These are phyloP conservation scores for Drosophila kohkoa DNA, from an alignment of 1,140 invertebrate species.

Conservation along the genomic window DNA sequence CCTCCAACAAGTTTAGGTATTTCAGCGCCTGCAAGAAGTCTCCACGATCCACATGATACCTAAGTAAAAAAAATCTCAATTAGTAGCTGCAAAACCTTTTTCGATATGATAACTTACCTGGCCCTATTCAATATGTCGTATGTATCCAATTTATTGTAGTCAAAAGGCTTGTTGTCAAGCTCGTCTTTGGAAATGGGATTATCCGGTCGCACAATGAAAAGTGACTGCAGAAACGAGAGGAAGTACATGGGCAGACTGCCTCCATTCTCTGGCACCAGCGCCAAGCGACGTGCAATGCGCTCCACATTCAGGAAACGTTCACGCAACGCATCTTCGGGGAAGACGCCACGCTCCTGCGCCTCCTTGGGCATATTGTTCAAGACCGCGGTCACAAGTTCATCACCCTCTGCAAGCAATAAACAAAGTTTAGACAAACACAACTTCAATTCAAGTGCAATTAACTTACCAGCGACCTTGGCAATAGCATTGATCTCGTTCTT, in stretches of 20 bases:
- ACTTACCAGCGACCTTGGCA: constrained; percentile 88
- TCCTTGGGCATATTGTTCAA: constrained; percentile 91
- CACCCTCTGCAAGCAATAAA: constrained; percentile 84
- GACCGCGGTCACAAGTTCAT: constrained; percentile 90
- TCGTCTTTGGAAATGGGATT: constrained; percentile 89
- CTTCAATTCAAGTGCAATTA: accelerated
- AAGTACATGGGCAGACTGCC: constrained; percentile 93
- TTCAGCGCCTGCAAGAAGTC: constrained; percentile 93
- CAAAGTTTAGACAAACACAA: neutral
- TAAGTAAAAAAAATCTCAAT: too few species aligned
- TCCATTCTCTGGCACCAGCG: constrained; percentile 92
- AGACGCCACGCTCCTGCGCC: constrained; percentile 92
- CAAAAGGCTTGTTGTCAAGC: constrained; percentile 89
- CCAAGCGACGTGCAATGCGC: constrained; percentile 90
- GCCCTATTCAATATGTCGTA: constrained; percentile 95
- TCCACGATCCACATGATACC: constrained; percentile 94
- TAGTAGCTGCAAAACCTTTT: too few species aligned
- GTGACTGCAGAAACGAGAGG: constrained; percentile 94
- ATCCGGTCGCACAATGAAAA: constrained; percentile 88
- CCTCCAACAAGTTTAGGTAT: constrained; percentile 95
- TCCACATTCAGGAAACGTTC: constrained; percentile 94
- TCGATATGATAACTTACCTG: constrained; percentile 84
- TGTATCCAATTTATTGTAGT: constrained; percentile 90
- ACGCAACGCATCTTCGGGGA: constrained; percentile 92
- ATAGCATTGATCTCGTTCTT: constrained; percentile 90